These are phyloP conservation scores for Phyllotreta striolata DNA, from an alignment of 2,888 invertebrate species.

Conservation along the genomic window DNA sequence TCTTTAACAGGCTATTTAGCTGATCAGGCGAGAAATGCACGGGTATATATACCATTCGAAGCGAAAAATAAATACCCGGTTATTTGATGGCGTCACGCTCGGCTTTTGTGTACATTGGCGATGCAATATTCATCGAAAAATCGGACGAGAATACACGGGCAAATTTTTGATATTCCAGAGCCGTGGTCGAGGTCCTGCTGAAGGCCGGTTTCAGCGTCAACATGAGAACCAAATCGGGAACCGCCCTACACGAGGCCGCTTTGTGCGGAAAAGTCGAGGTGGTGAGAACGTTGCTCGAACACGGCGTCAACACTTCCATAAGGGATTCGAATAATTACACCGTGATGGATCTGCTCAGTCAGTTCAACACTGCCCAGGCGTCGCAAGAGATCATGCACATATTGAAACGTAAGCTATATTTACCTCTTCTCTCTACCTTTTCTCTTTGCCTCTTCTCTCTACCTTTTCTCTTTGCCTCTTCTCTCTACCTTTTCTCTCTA, in stretches of 20 bases:
- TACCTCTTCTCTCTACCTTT: too few species aligned
- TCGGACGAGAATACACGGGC: neutral
- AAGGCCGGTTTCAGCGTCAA: conserved; percentile 90
- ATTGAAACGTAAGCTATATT: conserved; percentile 84
- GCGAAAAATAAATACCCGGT: conserved; percentile 24
- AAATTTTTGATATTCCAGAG: conserved; percentile 63
- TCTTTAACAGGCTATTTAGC: conserved; percentile 28
- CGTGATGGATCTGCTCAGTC: conserved; percentile 84
- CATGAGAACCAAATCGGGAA: conserved; percentile 83
- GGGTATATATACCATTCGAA: conserved; percentile 14
- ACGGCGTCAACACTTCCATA: conserved; percentile 82
- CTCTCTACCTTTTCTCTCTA: too few species aligned
- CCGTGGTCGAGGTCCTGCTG: conserved; percentile 83
- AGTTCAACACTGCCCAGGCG: conserved; percentile 84
- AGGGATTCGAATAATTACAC: conserved; percentile 83
- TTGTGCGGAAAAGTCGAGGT: conserved; percentile 90
- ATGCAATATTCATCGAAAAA: neutral
- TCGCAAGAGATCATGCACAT: conserved; percentile 86
- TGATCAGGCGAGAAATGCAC: conserved; percentile 25
- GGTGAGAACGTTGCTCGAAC: conserved; percentile 80
- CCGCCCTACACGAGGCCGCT: conserved; percentile 93
- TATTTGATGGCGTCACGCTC: conserved; percentile 18
- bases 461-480: too few species aligned
- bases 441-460: too few species aligned
- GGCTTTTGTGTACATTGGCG: conserved; percentile 8